Percentiles rank a stretch among this genome's conserved stretches.
phyloP scores from a whole-genome alignment of 2,888 invertebrate species.

The Opisthograptis luteolata region DNA sequence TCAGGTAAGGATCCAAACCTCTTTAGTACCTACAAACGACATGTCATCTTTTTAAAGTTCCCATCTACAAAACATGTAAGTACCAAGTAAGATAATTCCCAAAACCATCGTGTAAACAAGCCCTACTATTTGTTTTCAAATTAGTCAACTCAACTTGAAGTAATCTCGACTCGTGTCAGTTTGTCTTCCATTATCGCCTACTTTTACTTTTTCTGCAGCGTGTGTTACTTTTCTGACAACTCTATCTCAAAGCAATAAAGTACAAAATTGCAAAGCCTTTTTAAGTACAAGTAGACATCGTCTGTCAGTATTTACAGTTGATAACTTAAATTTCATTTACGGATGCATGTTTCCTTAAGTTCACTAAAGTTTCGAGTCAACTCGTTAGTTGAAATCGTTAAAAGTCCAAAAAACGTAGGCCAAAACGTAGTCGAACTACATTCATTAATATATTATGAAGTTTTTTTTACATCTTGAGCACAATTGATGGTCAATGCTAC shows the following conservation, averaged over 20 bases:
- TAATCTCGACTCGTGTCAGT: constrained; percentile 33
- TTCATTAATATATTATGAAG: too few species aligned
- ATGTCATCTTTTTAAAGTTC: too few species aligned
- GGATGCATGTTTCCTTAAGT: constrained; percentile 32
- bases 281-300: constrained; percentile 9
- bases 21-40: too few species aligned
- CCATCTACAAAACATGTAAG: constrained; percentile 5
- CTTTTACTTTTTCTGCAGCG: constrained; percentile 27
- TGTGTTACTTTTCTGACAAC: neutral
- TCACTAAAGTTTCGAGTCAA: constrained; percentile 40
- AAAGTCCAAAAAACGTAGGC: too few species aligned
- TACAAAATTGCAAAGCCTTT: neutral
- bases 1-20: constrained; percentile 26
- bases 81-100: neutral
- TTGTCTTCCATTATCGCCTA: constrained; percentile 42
- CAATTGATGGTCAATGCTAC: too few species aligned
- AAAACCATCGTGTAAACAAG: constrained; percentile 25
- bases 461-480: too few species aligned
- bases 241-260: constrained; percentile 17
- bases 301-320: constrained; percentile 50
- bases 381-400: too few species aligned
- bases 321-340: constrained; percentile 55
- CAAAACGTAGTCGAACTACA: too few species aligned
- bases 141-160: constrained; percentile 45
- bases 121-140: constrained; percentile 51